A percentile compares a stretch with the other conserved stretches of the same genome.
These are phyloP conservation scores for Arenicola marina DNA, from an alignment of 2,888 invertebrate genomes.

Conservation along the genomic window DNA sequence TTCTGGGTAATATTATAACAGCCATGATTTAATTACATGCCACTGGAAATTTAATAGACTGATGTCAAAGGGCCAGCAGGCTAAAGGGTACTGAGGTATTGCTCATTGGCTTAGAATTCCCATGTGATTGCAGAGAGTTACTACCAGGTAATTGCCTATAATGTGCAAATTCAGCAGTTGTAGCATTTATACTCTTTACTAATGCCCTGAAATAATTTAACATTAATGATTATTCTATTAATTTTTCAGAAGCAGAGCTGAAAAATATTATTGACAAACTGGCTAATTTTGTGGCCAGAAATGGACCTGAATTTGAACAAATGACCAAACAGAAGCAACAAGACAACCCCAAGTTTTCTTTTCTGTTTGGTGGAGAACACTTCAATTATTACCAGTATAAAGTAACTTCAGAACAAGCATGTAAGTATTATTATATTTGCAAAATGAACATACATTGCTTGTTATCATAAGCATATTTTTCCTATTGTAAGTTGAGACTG, in stretches of 20 bases:
- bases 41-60: too few relatives aligned
- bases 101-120: too few relatives aligned
- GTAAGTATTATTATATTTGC: conserved; percentile 51
- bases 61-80: too few relatives aligned
- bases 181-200: too few relatives aligned
- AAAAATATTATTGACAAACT: conserved; percentile 98
- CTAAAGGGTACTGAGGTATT: too few relatives aligned
- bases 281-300: conserved; percentile 97
- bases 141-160: too few relatives aligned
- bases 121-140: too few relatives aligned
- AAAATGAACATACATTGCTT: not conserved
- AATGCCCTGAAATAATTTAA: too few relatives aligned
- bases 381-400: conserved; percentile 96
- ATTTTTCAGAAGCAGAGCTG: conserved; percentile 74
- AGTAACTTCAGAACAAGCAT: conserved; percentile 92
- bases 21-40: too few relatives aligned
- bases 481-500: not conserved
- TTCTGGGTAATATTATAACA: too few relatives aligned
- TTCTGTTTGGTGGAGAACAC: conserved; percentile 94
- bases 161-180: too few relatives aligned
- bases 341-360: conserved; percentile 96
- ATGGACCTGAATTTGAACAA: conserved; percentile 99
- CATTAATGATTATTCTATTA: too few relatives aligned
- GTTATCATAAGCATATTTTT: conserved; percentile 9
- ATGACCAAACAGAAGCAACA: conserved; percentile 99